Conservation (phyloP, 1,140 invertebrate genomes). For the Chlorops oryzae region DNA sequence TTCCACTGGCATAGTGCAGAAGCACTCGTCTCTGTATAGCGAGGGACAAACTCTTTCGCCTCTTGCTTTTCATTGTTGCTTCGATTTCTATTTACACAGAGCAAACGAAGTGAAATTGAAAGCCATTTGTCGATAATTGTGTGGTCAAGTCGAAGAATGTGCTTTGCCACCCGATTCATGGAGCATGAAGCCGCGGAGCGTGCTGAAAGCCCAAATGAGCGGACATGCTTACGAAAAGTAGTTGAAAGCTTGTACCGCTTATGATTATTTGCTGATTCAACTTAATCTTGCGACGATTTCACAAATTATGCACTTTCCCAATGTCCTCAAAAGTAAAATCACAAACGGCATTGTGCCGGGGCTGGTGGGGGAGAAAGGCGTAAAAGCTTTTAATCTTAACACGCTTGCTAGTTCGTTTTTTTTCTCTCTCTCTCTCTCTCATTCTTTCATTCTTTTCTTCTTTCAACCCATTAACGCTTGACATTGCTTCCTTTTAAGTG, state of each 20-base stretch:
- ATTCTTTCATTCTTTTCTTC: background rate
- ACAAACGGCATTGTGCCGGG: too few relatives aligned
- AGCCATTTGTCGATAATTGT: background rate
- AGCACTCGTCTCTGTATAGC: background rate
- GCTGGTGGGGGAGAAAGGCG: too few relatives aligned
- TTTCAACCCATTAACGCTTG: too few relatives aligned
- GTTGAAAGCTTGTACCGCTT: background rate
- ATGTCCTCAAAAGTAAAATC: too few relatives aligned
- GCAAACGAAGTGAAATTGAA: background rate
- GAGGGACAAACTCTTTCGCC: background rate
- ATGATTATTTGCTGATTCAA: background rate
- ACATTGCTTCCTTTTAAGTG: too few relatives aligned
- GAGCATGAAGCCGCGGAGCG: too few relatives aligned
- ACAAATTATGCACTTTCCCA: background rate
- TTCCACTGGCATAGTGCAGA: too few relatives aligned
- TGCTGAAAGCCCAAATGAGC: too few relatives aligned
- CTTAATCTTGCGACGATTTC: slow-evolving; percentile 1
- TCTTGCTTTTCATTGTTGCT: background rate
- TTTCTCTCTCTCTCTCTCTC: background rate
- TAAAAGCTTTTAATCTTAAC: too few relatives aligned
- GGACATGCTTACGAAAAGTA: too few relatives aligned
- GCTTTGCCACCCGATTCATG: too few relatives aligned
- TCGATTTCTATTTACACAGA: background rate
- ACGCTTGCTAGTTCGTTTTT: background rate
- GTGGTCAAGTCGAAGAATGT: background rate